phyloP scores from a whole-genome alignment of 2,113 vertebrate species.

The Erythrocercus mccallii region DNA sequence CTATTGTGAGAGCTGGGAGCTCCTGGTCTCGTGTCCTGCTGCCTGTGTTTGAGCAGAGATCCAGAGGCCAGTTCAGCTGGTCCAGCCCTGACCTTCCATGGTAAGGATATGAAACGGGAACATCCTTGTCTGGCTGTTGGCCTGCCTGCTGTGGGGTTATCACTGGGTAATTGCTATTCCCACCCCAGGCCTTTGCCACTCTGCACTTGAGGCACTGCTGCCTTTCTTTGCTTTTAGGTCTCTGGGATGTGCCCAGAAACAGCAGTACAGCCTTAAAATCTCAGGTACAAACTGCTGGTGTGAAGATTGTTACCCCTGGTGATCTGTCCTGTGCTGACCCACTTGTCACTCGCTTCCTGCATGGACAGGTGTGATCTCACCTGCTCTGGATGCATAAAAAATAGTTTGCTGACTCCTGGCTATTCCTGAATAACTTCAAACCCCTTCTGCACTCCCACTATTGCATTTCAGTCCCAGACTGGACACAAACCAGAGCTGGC shows the following conservation, averaged over 20 bases:
- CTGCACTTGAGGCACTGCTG: neutral
- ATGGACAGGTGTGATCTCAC: neutral
- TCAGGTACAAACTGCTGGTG: neutral
- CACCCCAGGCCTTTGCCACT: neutral
- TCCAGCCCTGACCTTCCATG: neutral
- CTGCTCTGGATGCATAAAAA: neutral
- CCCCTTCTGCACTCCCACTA: neutral
- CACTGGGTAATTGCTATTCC: neutral
- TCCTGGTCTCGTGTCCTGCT: neutral
- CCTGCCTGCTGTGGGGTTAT: neutral
- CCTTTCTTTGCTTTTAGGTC: neutral
- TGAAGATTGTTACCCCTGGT: rapidly evolving
- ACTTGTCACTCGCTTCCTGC: rapidly evolving
- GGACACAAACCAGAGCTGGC: neutral
- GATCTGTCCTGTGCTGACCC: neutral
- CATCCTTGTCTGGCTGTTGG: rapidly evolving
- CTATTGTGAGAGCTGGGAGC: neutral
- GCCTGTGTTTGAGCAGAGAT: neutral
- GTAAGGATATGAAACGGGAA: neutral
- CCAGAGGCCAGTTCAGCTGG: neutral
- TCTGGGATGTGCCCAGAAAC: neutral
- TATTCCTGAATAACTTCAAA: neutral
- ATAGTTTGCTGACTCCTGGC: neutral
- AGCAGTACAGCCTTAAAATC: neutral
- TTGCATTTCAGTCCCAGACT: neutral